Conservation (phyloP, 1,140 invertebrate genomes). For the Zeugodacus cucurbitae region DNA sequence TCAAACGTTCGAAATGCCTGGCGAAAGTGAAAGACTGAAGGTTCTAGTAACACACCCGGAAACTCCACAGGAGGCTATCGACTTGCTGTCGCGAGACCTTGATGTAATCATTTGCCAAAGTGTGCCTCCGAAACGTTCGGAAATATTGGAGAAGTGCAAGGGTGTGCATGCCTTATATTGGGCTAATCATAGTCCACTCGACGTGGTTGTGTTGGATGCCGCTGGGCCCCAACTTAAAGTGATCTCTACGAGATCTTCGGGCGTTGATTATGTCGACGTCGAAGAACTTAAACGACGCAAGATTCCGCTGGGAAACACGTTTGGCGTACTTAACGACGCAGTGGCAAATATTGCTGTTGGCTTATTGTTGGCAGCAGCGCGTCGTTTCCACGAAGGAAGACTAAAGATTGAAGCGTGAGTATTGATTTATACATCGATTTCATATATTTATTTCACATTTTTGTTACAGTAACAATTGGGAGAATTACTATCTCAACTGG, state of each 20-base stretch:
- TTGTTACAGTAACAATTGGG: conserved; percentile 76
- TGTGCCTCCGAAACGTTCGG: conserved; percentile 63
- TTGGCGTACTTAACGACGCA: conserved; percentile 88
- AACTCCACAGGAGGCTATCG: conserved; percentile 62
- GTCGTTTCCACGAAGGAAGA: conserved; percentile 84
- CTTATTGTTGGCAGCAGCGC: conserved; percentile 60
- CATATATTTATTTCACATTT: too few relatives aligned
- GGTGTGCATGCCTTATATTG: conserved; percentile 77
- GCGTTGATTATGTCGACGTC: conserved; percentile 81
- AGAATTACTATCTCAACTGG: conserved; percentile 85
- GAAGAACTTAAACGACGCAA: conserved; percentile 74
- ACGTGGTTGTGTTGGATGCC: conserved; percentile 77
- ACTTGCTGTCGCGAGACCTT: conserved; percentile 61
- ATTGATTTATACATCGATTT: background rate
- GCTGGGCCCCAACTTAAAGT: conserved; percentile 82
- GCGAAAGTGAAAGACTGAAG: conserved; percentile 50
- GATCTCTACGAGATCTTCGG: conserved; percentile 91
- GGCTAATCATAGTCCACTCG: conserved; percentile 75
- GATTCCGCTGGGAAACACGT: conserved; percentile 88
- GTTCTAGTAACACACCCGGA: conserved; percentile 67
- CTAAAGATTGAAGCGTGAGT: conserved; percentile 59
- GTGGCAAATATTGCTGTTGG: conserved; percentile 88
- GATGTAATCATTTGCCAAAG: conserved; percentile 56
- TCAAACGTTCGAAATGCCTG: conserved; percentile 26
- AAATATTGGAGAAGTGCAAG: conserved; percentile 71